Percentiles rank a stretch among this genome's conserved stretches.
Conservation (phyloP, 2,888 invertebrate species). For the Hoplodrina blanda region DNA sequence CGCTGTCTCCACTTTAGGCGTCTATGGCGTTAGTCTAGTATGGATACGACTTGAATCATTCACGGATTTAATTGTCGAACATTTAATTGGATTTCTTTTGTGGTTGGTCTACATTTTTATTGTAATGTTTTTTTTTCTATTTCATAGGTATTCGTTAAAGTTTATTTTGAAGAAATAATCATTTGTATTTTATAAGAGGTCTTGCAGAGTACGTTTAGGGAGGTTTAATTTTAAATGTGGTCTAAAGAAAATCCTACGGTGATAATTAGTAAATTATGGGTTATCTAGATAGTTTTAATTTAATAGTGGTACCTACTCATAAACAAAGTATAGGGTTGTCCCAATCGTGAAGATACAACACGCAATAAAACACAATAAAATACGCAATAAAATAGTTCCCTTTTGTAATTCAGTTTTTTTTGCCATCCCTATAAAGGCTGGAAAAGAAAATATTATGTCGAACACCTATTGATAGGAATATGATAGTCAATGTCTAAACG, state of each 20-base stretch:
- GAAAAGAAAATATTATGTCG: not conserved
- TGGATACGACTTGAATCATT: constrained; percentile 64
- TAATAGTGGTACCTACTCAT: not conserved
- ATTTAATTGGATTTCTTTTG: not conserved
- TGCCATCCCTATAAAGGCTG: not conserved
- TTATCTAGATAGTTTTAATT: too few relatives aligned
- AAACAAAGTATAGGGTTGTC: not conserved
- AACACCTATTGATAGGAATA: not conserved
- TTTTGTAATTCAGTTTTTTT: not conserved
- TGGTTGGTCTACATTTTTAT: not conserved
- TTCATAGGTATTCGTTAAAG: too few relatives aligned
- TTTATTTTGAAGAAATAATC: too few relatives aligned
- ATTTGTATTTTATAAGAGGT: too few relatives aligned
- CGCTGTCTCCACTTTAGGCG: constrained; percentile 61
- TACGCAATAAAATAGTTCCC: not conserved
- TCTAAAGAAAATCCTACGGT: too few relatives aligned
- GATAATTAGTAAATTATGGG: too few relatives aligned
- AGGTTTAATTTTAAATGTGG: too few relatives aligned
- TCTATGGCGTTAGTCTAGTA: constrained; percentile 58
- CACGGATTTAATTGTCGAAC: not conserved
- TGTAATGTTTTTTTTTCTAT: not conserved
- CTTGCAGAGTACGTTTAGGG: not conserved
- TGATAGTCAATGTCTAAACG: not conserved
- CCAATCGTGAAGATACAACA: not conserved
- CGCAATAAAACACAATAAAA: not conserved